Conservation (phyloP, 1,140 invertebrate genomes). For the Temnothorax curvispinosus region DNA sequence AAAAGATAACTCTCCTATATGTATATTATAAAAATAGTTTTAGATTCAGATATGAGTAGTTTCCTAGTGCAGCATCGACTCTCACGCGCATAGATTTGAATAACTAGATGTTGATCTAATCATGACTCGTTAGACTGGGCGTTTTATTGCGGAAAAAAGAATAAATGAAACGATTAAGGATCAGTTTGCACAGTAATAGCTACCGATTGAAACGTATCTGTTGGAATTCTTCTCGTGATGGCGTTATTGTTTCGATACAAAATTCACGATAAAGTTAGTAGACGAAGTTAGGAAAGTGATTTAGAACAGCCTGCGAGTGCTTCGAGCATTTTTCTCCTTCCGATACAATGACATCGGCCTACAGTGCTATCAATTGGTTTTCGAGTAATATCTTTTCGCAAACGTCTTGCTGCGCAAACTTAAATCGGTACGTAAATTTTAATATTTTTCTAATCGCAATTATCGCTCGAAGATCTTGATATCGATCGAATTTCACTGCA, state of each 20-base stretch:
- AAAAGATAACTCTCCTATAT: neutral
- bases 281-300: neutral
- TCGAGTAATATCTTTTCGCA: constrained; percentile 1
- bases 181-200: constrained; percentile 30
- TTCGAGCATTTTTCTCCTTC: neutral
- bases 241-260: neutral
- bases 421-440: constrained; percentile 28
- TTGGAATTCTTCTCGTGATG: neutral
- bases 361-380: neutral
- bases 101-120: constrained; percentile 49
- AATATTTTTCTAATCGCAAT: neutral
- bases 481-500: neutral
- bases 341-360: constrained; percentile 12
- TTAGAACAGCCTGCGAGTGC: neutral
- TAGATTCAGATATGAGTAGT: neutral
- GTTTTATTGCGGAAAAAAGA: constrained; percentile 13
- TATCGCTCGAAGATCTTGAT: neutral
- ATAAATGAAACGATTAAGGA: constrained; percentile 33
- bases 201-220: constrained; percentile 27
- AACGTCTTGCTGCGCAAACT: neutral
- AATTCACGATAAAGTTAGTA: neutral
- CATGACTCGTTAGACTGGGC: neutral
- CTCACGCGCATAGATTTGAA: constrained; percentile 10
- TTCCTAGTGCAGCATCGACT: neutral
- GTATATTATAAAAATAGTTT: neutral